Evolutionary conservation across 2,113 vertebrate species (phyloP).

Genomic region (Sceloporus undulatus): DNA sequence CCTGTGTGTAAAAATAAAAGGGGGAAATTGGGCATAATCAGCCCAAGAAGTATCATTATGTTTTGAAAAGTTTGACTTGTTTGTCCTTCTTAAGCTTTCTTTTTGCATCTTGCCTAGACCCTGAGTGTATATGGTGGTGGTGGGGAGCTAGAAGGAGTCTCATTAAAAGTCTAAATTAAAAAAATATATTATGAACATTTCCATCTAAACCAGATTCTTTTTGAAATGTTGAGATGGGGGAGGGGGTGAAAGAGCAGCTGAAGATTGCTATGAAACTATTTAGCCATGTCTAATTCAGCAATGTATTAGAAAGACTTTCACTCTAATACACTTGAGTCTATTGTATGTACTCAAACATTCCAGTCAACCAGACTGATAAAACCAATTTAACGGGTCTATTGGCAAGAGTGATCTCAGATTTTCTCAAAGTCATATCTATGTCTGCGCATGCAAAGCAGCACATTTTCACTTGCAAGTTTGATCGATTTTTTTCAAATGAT

Average conservation of each 20-base stretch:
- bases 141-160: neutral
- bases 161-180: conserved; percentile 34
- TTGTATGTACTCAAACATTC: conserved; percentile 78
- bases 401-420: conserved; percentile 74
- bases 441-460: conserved; percentile 65
- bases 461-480: conserved; percentile 67
- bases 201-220: neutral
- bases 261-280: conserved; percentile 66
- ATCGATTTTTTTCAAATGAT: conserved; percentile 44
- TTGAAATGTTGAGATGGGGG: conserved; percentile 18
- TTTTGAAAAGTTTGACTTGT: neutral
- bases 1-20: neutral
- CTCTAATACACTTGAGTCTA: conserved; percentile 74
- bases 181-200: conserved; percentile 28
- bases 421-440: conserved; percentile 68
- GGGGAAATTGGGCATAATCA: neutral
- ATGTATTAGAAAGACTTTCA: conserved; percentile 70
- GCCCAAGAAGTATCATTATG: neutral
- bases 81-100: neutral
- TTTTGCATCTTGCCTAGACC: neutral
- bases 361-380: conserved; percentile 81
- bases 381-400: conserved; percentile 81
- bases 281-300: conserved; percentile 75
- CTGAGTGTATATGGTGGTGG: neutral
- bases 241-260: conserved; percentile 49